Percentiles rank a stretch among this genome's conserved stretches.
Evolutionary conservation across 1,140 invertebrate species (phyloP).

Genomic region (Philotrypesis tridentata): DNA sequence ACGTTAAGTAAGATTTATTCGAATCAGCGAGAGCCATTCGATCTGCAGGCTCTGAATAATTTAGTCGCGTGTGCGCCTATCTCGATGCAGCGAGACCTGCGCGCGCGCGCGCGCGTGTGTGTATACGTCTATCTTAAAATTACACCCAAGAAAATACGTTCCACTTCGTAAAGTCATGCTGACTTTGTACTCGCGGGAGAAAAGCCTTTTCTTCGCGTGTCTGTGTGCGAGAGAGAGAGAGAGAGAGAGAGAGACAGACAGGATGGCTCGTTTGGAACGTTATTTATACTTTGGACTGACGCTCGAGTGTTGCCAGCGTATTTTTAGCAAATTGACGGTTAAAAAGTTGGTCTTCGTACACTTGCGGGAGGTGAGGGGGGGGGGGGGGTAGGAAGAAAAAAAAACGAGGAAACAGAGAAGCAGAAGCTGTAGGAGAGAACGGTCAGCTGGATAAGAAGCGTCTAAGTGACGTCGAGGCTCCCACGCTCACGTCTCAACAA

Average conservation of each 20-base stretch:
- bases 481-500: slow-evolving; percentile 12
- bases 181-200: background rate
- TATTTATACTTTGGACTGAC: background rate
- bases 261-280: background rate
- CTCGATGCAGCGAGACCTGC: no score
- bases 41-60: background rate
- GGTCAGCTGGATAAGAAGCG: slow-evolving; percentile 1
- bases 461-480: slow-evolving; percentile 17
- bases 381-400: background rate
- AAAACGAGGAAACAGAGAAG: background rate
- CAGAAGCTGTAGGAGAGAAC: no score
- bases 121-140: background rate
- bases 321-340: background rate
- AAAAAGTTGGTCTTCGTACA: no score
- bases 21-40: background rate
- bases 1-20: slow-evolving; percentile 10
- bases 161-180: background rate
- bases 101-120: no score
- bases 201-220: no score
- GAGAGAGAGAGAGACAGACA: no score
- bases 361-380: no score
- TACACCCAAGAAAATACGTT: background rate
- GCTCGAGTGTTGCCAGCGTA: background rate
- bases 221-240: no score
- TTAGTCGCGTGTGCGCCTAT: no score